Evolutionary conservation across 2,888 invertebrate species (phyloP), one percentile per base, ranked within the genome.

Genomic region (Epinotia ramella): DNA sequence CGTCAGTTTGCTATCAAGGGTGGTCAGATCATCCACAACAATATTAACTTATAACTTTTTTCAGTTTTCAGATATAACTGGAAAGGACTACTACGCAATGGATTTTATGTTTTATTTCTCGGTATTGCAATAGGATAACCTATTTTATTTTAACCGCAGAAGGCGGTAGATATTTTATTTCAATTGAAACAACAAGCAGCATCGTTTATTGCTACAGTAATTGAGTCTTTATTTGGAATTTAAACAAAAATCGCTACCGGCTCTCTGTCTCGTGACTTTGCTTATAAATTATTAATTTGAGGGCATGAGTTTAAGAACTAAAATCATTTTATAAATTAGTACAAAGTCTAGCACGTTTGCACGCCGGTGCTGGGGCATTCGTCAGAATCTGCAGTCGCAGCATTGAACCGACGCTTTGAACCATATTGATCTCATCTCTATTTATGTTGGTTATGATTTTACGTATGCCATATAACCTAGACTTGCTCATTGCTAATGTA

Each of bases 391-490:
- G 73, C 79, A 79, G 67, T 65, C 20, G 49, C 71, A 62, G 70
- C 53, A 40, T 68, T 57, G 53, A 73, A 70, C 70, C 64, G 75
- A 77, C 63, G 76, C 69, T 75, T 82, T 83, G 79, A 83, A 88
- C 85, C 89, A 89, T 90, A 89, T 90, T 93, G 93, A 93, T 93
- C 93, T 93, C 93, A 93, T 92, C 87, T 89, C 89, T 89, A 91
- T 91, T 91, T 91, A 91, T 90, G 84, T 88, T 85, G 88, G 87
- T 87, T 87, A 85, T 85, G 81, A 71, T 75, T 59, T 67, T 90
- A 88, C 87, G 87, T 89, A 91, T 90, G 92, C 91, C 93, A 91
- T 92, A 90, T 92, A 90, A 80, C 81, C 78, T 80, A 86, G 87
- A 84, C 83, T 90, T 89, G 90, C 90, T 91, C 91, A 89, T 88